phyloP scores from a whole-genome alignment of 2,113 vertebrate species.

The Stigmatopora nigra region DNA sequence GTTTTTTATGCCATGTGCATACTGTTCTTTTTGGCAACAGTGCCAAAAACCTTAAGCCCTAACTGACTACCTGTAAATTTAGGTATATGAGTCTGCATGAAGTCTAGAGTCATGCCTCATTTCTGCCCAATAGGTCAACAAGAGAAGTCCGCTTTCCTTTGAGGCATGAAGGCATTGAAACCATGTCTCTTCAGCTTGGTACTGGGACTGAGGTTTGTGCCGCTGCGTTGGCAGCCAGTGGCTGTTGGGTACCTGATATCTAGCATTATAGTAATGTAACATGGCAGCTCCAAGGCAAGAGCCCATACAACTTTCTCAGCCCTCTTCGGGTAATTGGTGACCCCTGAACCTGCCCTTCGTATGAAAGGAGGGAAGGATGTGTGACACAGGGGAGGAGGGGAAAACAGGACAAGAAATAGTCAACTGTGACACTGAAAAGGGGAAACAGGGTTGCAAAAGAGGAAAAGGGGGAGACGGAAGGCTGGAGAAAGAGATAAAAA shows the following conservation, averaged over 20 bases:
- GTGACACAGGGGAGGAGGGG: constrained; percentile 58
- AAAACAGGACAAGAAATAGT: constrained; percentile 40
- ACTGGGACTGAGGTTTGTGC: constrained; percentile 33
- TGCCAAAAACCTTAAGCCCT: neutral
- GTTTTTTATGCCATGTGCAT: neutral
- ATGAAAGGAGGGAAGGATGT: constrained; percentile 59
- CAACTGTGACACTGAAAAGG: constrained; percentile 43
- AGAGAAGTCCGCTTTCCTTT: constrained; percentile 30
- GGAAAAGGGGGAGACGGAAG: constrained; percentile 45
- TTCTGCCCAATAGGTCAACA: constrained; percentile 51
- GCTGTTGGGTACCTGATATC: constrained; percentile 68
- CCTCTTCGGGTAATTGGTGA: constrained; percentile 84
- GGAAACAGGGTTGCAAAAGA: constrained; percentile 37
- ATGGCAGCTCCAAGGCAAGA: constrained; percentile 76
- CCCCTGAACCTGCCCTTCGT: constrained; percentile 76
- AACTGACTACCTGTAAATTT: neutral
- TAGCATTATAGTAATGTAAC: constrained; percentile 73
- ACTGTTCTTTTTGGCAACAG: neutral
- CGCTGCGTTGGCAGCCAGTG: constrained; percentile 43
- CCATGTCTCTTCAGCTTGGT: constrained; percentile 24
- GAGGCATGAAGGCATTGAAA: constrained; percentile 53
- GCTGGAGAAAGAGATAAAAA: constrained; percentile 33
- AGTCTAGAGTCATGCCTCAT: constrained; percentile 52
- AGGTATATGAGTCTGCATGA: constrained; percentile 34
- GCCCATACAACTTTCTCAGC: constrained; percentile 78